Conservation (phyloP, 1,140 invertebrate species). For the Gerris buenoi region DNA sequence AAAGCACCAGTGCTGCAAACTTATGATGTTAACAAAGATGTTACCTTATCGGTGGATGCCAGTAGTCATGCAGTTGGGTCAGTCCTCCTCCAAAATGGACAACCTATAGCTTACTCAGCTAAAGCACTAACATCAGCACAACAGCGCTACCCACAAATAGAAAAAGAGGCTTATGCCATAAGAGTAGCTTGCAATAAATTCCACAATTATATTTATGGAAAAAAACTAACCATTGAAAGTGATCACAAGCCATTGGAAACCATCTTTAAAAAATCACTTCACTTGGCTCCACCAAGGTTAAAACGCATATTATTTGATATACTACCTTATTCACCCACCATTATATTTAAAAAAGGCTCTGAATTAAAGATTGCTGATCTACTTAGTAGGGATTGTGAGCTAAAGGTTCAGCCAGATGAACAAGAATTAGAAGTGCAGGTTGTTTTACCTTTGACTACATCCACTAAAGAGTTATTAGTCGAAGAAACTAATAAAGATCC, state of each 20-base stretch:
- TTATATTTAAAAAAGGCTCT: not conserved
- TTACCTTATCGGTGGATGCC: not conserved
- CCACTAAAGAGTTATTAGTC: not conserved
- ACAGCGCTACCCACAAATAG: not conserved
- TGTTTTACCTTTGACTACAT: not conserved
- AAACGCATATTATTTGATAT: not conserved
- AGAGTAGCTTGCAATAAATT: not conserved
- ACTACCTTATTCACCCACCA: not conserved
- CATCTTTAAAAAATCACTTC: not conserved
- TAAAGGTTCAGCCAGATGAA: too few relatives aligned
- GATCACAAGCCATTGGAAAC: not conserved
- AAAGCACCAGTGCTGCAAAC: too few relatives aligned
- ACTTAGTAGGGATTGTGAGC: not conserved
- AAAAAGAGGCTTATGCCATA: not conserved
- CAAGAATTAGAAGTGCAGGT: not conserved
- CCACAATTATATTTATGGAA: not conserved
- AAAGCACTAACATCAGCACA: not conserved
- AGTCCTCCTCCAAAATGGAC: not conserved
- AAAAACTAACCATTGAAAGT: not conserved
- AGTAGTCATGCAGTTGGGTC: not conserved
- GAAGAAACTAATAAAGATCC: not conserved
- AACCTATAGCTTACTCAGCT: not conserved
- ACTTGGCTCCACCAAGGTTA: not conserved
- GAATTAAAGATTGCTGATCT: not conserved
- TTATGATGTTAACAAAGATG: not conserved